These are phyloP conservation scores for Ormyrus rosae DNA, from an alignment of 2,888 invertebrate genomes.

Conservation along the genomic window DNA sequence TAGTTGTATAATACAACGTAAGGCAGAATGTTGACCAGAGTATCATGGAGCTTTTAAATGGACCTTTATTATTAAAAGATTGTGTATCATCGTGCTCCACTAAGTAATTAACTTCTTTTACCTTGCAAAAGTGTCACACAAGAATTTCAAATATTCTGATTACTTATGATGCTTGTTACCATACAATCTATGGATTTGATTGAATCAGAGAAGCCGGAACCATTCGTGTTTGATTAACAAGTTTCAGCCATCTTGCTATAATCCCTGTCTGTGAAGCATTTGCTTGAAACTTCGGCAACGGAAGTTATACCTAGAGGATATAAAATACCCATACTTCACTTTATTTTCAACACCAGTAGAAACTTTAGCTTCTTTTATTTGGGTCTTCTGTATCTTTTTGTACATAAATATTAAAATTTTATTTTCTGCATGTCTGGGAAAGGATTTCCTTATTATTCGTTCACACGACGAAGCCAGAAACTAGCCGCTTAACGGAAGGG, in stretches of 20 bases:
- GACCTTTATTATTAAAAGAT: slow-evolving; percentile 39
- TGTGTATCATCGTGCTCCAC: slow-evolving; percentile 34
- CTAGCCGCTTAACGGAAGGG: too few relatives aligned
- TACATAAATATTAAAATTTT: slow-evolving; percentile 23
- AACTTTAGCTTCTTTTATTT: neutral
- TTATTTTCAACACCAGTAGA: neutral
- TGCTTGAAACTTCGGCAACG: slow-evolving; percentile 2
- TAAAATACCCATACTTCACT: slow-evolving; percentile 20
- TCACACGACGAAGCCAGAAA: too few relatives aligned
- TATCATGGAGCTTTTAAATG: slow-evolving; percentile 44
- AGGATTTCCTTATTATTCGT: neutral
- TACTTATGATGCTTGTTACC: neutral
- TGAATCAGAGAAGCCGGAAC: slow-evolving; percentile 18
- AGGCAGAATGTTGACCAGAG: slow-evolving; percentile 52
- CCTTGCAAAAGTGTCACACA: slow-evolving; percentile 41
- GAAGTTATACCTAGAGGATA: slow-evolving; percentile 11
- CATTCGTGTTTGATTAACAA: slow-evolving; percentile 29
- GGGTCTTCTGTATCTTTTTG: slow-evolving; percentile 31
- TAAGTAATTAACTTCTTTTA: slow-evolving; percentile 37
- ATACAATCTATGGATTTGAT: neutral
- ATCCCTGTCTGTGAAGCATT: slow-evolving; percentile 20
- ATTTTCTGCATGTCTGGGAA: slow-evolving; percentile 23
- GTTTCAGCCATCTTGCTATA: slow-evolving; percentile 25
- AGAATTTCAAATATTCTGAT: slow-evolving; percentile 20
- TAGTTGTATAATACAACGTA: slow-evolving; percentile 55